Base-by-base conservation (phyloP, 1,140 invertebrate species). In the Helicoverpa armigera region DNA sequence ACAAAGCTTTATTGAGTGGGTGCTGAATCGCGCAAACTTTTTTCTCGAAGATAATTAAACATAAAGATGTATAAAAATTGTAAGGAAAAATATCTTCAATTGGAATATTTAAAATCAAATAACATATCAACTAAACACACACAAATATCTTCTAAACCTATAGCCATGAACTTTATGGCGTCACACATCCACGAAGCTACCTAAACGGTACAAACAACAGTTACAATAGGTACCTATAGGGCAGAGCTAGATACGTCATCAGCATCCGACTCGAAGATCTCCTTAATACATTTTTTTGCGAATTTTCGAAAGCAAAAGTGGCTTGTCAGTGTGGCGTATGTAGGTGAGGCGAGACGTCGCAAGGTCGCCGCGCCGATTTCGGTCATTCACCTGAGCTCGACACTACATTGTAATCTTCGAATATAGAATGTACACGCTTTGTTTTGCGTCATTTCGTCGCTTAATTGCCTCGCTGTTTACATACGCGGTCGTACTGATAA, bases 291-390 rank as follows among this genome's bases (percentile, higher is more conserved):
- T 76, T 94, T 93, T 94, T 94, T 94, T 94, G 92, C 91, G 91
- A 89, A 90, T 88, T 89, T 86, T 85, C 91, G 93, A 94, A 94
- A 94, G 93, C 90, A 94, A 94, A 93, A 94, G 93, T 94, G 90
- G 92, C 81, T 89, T 89, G 83, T 80, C 70, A 81, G 70, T 72
- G 74, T 80, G 80, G 63, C 82, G 83, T 93, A 93, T 93, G 93
- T 94, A 93, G 92, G 93, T 94, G 92, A 94, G 88, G 74, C 85
- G 78, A 82, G 83, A 73, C 85, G 87, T 82, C 83, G 92, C 92
- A 94, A 94, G 92, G 93, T 94, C 93, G 92, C 85, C 89, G 88
- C 88, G 91, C 88, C 91, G 89, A 92, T 89, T 91, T 88, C 92
- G 92, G 92, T 82, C 93, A 83, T 87, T 86, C 90, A 94, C 91